These are phyloP conservation scores for Pangasius sanitwongsei DNA, from an alignment of 2,797 vertebrate species.

Conservation along the genomic window DNA sequence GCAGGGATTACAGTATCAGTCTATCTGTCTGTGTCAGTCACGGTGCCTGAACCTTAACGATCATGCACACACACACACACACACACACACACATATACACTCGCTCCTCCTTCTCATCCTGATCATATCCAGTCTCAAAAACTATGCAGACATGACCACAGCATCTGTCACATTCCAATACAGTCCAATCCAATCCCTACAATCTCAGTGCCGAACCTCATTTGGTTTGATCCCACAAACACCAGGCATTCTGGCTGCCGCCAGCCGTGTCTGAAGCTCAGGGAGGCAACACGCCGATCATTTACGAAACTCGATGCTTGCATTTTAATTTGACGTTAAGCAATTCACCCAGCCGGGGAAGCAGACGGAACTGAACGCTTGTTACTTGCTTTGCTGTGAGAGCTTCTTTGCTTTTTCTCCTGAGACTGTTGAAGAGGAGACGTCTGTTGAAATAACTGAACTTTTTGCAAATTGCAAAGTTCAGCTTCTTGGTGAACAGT, in stretches of 20 bases:
- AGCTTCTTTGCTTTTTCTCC: conserved; percentile 39
- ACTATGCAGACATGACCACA: not conserved
- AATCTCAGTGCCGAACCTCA: not conserved
- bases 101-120: not conserved
- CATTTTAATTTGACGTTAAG: conserved; percentile 40
- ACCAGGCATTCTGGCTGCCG: conserved; percentile 28
- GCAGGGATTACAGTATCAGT: conserved; percentile 46
- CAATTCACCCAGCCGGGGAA: conserved; percentile 25
- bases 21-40: conserved; percentile 60
- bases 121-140: not conserved
- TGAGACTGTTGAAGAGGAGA: conserved; percentile 42
- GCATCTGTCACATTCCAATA: conserved; percentile 27
- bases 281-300: conserved; percentile 29
- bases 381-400: conserved; percentile 36
- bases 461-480: conserved; percentile 22
- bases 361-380: conserved; percentile 25
- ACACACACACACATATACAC: conserved; percentile 27
- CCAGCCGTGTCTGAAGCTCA: conserved; percentile 20
- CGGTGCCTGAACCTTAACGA: conserved; percentile 59
- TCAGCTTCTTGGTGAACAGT: conserved; percentile 28
- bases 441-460: conserved; percentile 23
- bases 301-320: conserved; percentile 56
- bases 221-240: conserved; percentile 18
- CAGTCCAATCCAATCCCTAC: not conserved
- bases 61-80: conserved; percentile 31